Base-by-base conservation (phyloP, 2,113 vertebrate species). In the Electrona antarctica region DNA sequence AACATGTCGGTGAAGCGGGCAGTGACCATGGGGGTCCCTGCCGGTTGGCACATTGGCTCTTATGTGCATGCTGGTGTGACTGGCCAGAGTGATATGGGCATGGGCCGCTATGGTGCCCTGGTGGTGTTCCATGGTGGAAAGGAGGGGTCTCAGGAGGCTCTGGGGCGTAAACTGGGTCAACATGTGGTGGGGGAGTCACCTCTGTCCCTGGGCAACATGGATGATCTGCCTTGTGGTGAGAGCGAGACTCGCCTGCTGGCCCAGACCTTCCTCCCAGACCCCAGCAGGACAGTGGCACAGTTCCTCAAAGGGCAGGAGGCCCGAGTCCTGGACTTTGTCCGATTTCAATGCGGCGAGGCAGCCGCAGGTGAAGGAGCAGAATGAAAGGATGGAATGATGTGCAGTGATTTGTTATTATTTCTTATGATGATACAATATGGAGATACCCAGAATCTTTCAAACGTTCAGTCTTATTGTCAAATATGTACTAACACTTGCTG, bases 151-250 rank as follows among this genome's bases (percentile, higher is more conserved):
- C 75, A 64, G 14, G 76, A 87, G 45, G 64, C 80, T 61, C 67
- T 96, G 0, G 95, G 96, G 7, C 92, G 92, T 60, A 94, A 93
- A 60, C 80, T 97, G 10, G 95, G 94, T 29, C 96, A 97, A 86
- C 96, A 97, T 7, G 77, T 97, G 12, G 96, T 97, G 46, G 96
- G 95, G 14, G 96, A 97, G 87, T 91, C 93, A 0, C 96, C 96
- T 0, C 49, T 91, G 68, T 91, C 93, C 0, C 88, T 97, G 7
- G 96, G 96, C 13, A 93, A 92, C 71, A 73, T 93, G 88, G 95
- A 95, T 0, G 96, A 96, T 47, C 89, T 93, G 70, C 93, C 95
- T 2, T 91, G 92, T 4, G 96, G 94, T 0, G 95, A 96, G 14
- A 82, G 88, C 0, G 95, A 97, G 87, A 97, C 95, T 0, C 93